Base-by-base conservation (phyloP, 2,797 vertebrate genomes). In the Accipiter fasciatus region DNA sequence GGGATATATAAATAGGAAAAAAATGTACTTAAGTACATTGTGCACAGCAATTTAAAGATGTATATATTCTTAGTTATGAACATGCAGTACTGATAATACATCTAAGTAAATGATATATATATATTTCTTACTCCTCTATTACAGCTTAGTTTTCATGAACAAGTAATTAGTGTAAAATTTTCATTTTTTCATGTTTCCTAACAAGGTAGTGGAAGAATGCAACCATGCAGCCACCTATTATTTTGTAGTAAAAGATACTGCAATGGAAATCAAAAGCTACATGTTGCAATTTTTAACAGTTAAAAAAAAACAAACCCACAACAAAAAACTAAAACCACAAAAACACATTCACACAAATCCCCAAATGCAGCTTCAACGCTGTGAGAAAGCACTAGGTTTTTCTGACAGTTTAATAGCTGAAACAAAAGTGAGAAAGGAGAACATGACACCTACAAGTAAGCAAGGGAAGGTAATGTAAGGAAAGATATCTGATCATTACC, bases 351-450 rank as follows among this genome's bases (percentile, higher is more conserved):
- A 62, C 33, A 31, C 66, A 72, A 79, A 66, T 31, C 5, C 14
- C 3, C 26, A 52, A 85, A 85, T 11, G 44, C 57, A 49, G 20
- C 55, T 79, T 91, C 87, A 89, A 44, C 15, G 40, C 46, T 37
- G 20, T 54, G 25, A 66, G 66, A 84, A 94, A 95, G 44, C 40
- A 52, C 26, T 79, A 25, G 61, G 25, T 75, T 89, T 89, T 96
- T 57, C 40, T 90, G 77, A 85, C 42, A 91, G 29, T 77, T 95
- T 88, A 95, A 94, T 57, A 86, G 46, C 59, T 54, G 65, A 71
- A 83, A 86, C 62, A 82, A 61, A 92, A 94, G 44, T 71, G 62
- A 95, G 49, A 87, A 35, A 87, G 79, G 69, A 85, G 62, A 95
- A 61, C 16, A 8, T 9, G 42, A 90, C 47, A 84, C 21, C 20